Percentiles rank a stretch among this genome's conserved stretches.
Evolutionary conservation across 2,888 invertebrate genomes (phyloP).

Genomic region (Pandemis heparana): DNA sequence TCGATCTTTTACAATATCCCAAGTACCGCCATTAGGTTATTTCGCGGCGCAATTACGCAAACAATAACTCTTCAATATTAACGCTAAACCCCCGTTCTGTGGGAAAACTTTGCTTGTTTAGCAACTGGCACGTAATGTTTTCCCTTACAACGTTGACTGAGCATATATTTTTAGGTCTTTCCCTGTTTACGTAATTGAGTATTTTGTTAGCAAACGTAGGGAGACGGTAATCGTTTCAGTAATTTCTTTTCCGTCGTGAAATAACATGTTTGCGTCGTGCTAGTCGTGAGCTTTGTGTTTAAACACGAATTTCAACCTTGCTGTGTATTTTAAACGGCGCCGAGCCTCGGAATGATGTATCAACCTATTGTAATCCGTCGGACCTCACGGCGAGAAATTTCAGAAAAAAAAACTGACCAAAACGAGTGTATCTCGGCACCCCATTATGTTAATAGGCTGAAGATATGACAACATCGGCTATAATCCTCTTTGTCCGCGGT

Average conservation of each 20-base stretch:
- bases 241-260: constrained; percentile 68
- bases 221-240: constrained; percentile 67
- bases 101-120: constrained; percentile 80
- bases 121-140: constrained; percentile 73
- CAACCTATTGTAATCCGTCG: constrained; percentile 55
- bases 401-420: constrained; percentile 61
- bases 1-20: constrained; percentile 74
- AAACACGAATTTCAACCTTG: constrained; percentile 54
- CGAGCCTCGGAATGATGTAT: constrained; percentile 46
- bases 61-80: constrained; percentile 78
- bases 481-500: constrained; percentile 83
- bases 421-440: constrained; percentile 75
- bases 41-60: constrained; percentile 77
- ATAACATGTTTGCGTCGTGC: constrained; percentile 51
- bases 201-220: constrained; percentile 73
- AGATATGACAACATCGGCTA: constrained; percentile 79
- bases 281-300: constrained; percentile 54
- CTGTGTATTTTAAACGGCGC: not conserved
- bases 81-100: constrained; percentile 73
- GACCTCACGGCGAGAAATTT: constrained; percentile 71
- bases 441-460: constrained; percentile 79
- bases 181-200: constrained; percentile 78
- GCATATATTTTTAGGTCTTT: constrained; percentile 63
- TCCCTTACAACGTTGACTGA: constrained; percentile 67
- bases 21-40: constrained; percentile 73